Conservation (phyloP, 2,888 invertebrate species). For the Pandemis heparana region DNA sequence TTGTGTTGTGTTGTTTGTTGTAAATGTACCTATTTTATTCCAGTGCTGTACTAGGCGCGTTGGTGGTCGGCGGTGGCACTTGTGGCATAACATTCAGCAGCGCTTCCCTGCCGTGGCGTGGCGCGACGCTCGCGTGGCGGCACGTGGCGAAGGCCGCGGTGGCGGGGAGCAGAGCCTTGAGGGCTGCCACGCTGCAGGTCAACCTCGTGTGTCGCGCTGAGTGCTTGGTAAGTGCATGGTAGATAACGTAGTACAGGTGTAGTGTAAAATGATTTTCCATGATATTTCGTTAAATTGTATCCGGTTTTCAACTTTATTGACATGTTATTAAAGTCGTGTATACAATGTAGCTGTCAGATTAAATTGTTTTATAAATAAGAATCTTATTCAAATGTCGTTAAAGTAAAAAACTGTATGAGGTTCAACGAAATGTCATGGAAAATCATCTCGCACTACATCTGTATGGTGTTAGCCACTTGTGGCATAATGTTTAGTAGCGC, state of each 20-base stretch:
- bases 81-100: conserved; percentile 86
- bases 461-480: background rate
- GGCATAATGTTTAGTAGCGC: background rate
- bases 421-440: too few relatives aligned
- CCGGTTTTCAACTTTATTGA: too few relatives aligned
- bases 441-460: too few relatives aligned
- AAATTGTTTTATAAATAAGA: too few relatives aligned
- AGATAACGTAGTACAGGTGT: too few relatives aligned
- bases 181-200: conserved; percentile 95
- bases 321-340: too few relatives aligned
- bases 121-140: conserved; percentile 88
- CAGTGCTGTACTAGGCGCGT: conserved; percentile 75
- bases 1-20: too few relatives aligned
- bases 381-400: too few relatives aligned
- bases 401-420: too few relatives aligned
- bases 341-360: too few relatives aligned
- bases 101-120: conserved; percentile 83
- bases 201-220: conserved; percentile 93
- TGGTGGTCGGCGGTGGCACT: conserved; percentile 73
- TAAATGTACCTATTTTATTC: background rate
- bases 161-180: conserved; percentile 60
- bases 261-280: too few relatives aligned
- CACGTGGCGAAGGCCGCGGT: conserved; percentile 85
- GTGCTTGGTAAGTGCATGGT: conserved; percentile 93
- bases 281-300: too few relatives aligned